Percentiles rank a stretch among this genome's conserved stretches.
Conservation (phyloP, 2,113 vertebrate species). For the Corythaixoides concolor region DNA sequence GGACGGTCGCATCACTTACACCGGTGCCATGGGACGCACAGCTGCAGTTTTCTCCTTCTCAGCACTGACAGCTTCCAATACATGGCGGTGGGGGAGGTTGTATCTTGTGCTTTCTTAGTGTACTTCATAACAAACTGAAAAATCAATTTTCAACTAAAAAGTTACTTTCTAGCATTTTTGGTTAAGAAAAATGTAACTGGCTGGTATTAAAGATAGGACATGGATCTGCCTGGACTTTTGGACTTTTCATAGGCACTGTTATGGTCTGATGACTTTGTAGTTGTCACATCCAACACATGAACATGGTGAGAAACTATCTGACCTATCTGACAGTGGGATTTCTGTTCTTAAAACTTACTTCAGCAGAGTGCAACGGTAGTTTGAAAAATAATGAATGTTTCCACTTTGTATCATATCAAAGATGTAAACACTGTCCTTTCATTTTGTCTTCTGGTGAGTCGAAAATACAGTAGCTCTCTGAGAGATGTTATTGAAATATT, state of each 20-base stretch:
- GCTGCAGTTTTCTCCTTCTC: neutral
- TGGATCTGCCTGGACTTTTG: neutral
- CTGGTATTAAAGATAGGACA: neutral
- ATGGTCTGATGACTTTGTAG: neutral
- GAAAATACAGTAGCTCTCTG: neutral
- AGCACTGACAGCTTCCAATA: neutral
- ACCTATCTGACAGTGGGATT: neutral
- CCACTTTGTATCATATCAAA: neutral
- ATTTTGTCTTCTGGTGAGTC: neutral
- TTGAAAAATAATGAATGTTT: neutral
- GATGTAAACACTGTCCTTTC: neutral
- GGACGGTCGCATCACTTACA: fast-evolving
- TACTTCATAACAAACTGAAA: neutral
- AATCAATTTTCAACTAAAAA: neutral
- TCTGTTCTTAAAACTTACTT: neutral
- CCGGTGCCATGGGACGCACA: fast-evolving
- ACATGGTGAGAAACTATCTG: neutral
- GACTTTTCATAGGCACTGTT: neutral
- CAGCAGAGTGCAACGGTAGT: neutral
- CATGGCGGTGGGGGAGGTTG: fast-evolving
- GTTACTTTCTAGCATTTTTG: neutral
- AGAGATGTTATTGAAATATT: neutral
- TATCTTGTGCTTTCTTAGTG: neutral
- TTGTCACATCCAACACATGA: neutral
- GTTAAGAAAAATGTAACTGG: neutral